phyloP scores from a whole-genome alignment of 2,888 invertebrate species.

The Aethes cnicana region DNA sequence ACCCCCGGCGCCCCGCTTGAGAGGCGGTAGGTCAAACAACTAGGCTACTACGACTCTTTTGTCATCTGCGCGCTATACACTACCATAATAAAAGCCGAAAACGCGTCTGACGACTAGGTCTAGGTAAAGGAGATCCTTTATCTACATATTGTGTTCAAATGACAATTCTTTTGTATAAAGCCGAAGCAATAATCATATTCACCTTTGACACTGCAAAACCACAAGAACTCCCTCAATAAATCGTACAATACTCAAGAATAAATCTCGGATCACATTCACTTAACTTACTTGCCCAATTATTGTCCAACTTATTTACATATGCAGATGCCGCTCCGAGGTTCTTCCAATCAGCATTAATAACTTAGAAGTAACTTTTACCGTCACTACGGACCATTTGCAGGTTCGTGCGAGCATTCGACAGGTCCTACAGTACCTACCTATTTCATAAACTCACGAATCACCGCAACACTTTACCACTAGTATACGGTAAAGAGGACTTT shows the following conservation, averaged over 20 bases:
- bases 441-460: constrained; percentile 58
- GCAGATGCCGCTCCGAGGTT: background rate
- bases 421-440: constrained; percentile 51
- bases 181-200: too few species aligned
- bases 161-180: too few species aligned
- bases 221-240: background rate
- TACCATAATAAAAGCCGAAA: too few species aligned
- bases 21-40: too few species aligned
- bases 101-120: too few species aligned
- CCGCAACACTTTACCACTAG: background rate
- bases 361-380: constrained; percentile 28
- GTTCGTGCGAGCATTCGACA: constrained; percentile 56
- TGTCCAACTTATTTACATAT: constrained; percentile 8
- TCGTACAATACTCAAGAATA: background rate
- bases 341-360: constrained; percentile 24
- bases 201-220: background rate
- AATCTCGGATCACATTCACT: background rate
- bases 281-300: constrained; percentile 5
- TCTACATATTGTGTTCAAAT: too few species aligned
- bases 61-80: too few species aligned
- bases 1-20: too few species aligned
- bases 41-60: too few species aligned
- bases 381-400: constrained; percentile 42
- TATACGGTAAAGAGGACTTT: constrained; percentile 23
- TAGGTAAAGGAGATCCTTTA: too few species aligned